Conservation (phyloP, 2,113 vertebrate species). For the Myrmophylax atrothorax region DNA sequence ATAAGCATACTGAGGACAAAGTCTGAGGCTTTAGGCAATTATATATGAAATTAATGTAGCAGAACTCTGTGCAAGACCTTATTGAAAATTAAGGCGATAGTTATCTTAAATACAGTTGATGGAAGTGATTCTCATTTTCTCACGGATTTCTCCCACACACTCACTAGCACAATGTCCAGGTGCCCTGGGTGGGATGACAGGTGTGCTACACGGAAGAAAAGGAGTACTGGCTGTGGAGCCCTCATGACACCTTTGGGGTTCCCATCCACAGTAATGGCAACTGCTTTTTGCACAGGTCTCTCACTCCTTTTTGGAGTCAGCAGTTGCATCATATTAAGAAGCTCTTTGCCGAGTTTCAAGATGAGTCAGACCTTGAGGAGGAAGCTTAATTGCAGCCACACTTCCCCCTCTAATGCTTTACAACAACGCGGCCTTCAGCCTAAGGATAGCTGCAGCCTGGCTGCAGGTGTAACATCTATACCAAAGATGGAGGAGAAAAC, state of each 20-base stretch:
- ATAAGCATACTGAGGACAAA: background rate
- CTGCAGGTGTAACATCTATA: background rate
- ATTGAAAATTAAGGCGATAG: background rate
- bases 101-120: background rate
- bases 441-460: background rate
- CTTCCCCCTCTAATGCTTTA: background rate
- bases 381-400: accelerated
- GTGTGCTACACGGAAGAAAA: background rate
- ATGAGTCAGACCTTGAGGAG: background rate
- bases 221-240: background rate
- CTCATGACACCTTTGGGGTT: background rate
- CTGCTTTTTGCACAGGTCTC: background rate
- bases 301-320: background rate
- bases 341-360: background rate
- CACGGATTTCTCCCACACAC: accelerated
- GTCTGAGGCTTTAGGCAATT: slow-evolving; percentile 19
- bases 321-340: background rate
- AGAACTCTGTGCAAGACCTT: background rate
- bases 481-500: background rate
- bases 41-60: background rate
- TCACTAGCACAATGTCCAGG: background rate
- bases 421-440: accelerated
- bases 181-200: background rate
- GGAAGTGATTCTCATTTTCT: background rate
- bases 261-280: background rate